Base-by-base conservation (phyloP, 2,113 vertebrate genomes). In the Seriola quinqueradiata region DNA sequence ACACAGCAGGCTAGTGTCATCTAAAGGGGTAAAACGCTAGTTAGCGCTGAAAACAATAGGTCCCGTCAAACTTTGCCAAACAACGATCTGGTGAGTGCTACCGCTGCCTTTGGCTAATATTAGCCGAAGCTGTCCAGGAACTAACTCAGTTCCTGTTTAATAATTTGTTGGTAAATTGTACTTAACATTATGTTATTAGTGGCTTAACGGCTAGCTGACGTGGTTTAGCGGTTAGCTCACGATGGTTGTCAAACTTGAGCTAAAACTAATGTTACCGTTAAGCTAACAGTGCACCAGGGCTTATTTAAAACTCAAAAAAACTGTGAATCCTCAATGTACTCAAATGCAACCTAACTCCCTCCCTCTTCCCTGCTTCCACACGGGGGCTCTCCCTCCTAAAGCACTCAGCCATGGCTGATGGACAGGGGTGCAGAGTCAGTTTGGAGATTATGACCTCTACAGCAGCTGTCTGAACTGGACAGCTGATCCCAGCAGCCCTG, bases 371-470 rank as follows among this genome's bases (percentile, higher is more conserved):
- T 7, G 14, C 34, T 8, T 32, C n/a, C 34, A 9, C 46, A 48
- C 21, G 25, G 21, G 32, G 9, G 12, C 17, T n/a, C 23, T 58
- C 17, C 1, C 40, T 74, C 17, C n/a, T 13, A 4, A 32, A 79
- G 28, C 11, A 2, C 8, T 61, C 34, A 25, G 1, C n/a, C 21
- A 17, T 85, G 61, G 61, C 5, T 57, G 65, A 61, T 8, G 68
- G 52, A 38, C 14, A 23, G 34, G 32, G 72, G 2, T 48, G n/a
- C 28, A 32, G 38, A 25, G 58, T 28, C 66, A 2, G 23, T 46
- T 34, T 42, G 77, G 74, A 58, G 89, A 86, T 83, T 87, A 86
- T 85, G 86, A 38, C 10, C 60, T 28, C 7, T 23, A 25, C 75
- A 67, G 32, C 88, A 91, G 89, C 68, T 54, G 79, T 77, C 48